These are phyloP conservation scores for Athene noctua DNA, from an alignment of 2,113 vertebrate genomes.

Conservation along the genomic window DNA sequence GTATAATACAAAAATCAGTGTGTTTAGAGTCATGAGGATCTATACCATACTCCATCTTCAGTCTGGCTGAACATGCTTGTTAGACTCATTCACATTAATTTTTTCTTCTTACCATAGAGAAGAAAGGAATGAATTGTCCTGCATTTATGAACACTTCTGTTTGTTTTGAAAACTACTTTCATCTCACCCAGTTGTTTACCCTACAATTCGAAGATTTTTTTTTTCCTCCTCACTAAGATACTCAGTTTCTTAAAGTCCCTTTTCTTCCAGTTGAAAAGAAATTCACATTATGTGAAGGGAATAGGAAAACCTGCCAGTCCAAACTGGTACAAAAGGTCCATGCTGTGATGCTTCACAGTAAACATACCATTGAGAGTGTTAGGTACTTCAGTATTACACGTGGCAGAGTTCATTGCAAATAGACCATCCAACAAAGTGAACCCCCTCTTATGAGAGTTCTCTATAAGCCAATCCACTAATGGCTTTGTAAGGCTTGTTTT, in stretches of 20 bases:
- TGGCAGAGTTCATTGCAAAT: background rate
- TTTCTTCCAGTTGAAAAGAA: background rate
- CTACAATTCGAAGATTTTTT: background rate
- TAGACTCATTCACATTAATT: background rate
- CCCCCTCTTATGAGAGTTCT: background rate
- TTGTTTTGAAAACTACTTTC: background rate
- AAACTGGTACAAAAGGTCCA: background rate
- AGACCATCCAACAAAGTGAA: background rate
- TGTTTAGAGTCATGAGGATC: background rate
- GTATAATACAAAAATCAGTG: background rate
- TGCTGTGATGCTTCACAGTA: background rate
- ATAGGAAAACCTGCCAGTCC: background rate
- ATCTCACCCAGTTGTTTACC: background rate
- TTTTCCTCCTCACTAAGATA: background rate
- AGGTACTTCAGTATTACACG: background rate
- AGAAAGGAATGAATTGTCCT: background rate
- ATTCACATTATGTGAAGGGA: rapidly evolving
- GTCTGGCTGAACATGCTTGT: background rate
- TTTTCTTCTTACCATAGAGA: background rate
- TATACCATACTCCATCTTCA: background rate
- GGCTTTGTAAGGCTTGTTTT: background rate
- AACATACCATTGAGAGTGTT: background rate
- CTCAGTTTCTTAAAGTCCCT: background rate
- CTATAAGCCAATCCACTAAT: background rate
- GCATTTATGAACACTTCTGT: background rate